These are phyloP conservation scores for Meiosimyza platycephala DNA, from an alignment of 2,888 invertebrate species.

Conservation along the genomic window DNA sequence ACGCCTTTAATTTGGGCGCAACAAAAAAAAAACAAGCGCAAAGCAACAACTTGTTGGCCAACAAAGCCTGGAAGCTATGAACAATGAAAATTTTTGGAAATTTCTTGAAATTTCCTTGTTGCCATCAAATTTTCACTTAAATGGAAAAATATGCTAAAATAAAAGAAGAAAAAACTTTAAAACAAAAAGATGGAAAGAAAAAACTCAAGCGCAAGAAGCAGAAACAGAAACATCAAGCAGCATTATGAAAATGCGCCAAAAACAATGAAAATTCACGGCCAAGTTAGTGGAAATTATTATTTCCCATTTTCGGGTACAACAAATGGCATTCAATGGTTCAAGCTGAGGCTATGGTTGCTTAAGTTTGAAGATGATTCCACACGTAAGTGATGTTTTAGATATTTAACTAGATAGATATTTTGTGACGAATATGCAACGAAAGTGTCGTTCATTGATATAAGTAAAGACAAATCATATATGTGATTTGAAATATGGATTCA, in stretches of 20 bases:
- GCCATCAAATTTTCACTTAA: neutral
- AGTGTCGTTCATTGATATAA: too few relatives aligned
- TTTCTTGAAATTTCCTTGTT: neutral
- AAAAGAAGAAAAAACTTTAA: neutral
- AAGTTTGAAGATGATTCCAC: neutral
- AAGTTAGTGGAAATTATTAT: constrained; percentile 13
- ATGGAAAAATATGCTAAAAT: neutral
- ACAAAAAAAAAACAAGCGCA: too few relatives aligned
- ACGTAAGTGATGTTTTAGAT: too few relatives aligned
- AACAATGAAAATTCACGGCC: constrained; percentile 11
- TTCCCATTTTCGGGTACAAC: neutral
- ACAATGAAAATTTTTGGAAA: too few relatives aligned
- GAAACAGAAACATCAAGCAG: neutral
- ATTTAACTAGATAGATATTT: too few relatives aligned
- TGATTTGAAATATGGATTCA: too few relatives aligned
- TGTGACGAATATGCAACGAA: too few relatives aligned
- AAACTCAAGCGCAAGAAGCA: neutral
- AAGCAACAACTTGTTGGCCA: too few relatives aligned
- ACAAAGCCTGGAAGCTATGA: too few relatives aligned
- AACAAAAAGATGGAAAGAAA: neutral
- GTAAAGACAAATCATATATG: too few relatives aligned
- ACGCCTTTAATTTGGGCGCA: too few relatives aligned
- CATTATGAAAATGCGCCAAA: neutral
- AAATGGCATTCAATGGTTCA: neutral
- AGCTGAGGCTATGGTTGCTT: neutral